Percentiles rank a stretch among this genome's conserved stretches.
Conservation (phyloP, 2,113 vertebrate species). For the rat (Rattus norvegicus) region GRCr8 NC_086033.1:23823501-23824000, state of each 20-base stretch:
- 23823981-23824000: no score
- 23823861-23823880: not conserved
- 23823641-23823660: no score
- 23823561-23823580: no score
- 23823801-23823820: not conserved
- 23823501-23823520: not conserved
- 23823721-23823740: not conserved
- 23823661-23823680: not conserved
- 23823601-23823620: no score
- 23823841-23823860: not conserved
- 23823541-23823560: no score
- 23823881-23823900: not conserved
- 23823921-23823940: not conserved
- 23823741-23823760: not conserved
- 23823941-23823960: not conserved
- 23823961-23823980: no score
- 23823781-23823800: not conserved
- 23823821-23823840: not conserved
- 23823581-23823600: no score
- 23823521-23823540: fast-evolving
- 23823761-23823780: not conserved
- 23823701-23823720: not conserved
- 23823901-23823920: not conserved
- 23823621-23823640: not conserved
- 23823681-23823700: not conserved